phyloP scores from a whole-genome alignment of 2,113 vertebrate genomes.

The Myiagra hebetior region DNA sequence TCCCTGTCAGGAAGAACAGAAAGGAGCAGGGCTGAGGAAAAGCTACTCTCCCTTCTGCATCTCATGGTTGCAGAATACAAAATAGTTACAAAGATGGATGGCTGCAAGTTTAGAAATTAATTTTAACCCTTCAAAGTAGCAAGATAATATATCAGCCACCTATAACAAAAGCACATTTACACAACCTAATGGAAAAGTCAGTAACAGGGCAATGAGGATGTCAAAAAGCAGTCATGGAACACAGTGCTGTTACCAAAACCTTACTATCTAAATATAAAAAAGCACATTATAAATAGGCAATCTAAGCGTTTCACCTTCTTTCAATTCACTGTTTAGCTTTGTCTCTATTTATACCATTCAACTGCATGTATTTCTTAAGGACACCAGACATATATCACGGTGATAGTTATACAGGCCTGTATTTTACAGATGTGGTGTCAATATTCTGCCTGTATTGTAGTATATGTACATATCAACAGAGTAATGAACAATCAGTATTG shows the following conservation, averaged over 20 bases:
- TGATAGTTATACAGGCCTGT: background rate
- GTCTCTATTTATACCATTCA: background rate
- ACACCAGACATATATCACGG: background rate
- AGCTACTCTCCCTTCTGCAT: background rate
- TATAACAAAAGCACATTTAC: background rate
- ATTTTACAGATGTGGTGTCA: background rate
- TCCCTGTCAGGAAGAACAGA: background rate
- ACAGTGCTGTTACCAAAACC: background rate
- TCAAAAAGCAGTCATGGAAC: background rate
- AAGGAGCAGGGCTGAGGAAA: accelerated
- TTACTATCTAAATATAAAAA: background rate
- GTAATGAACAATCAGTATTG: background rate
- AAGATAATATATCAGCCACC: background rate
- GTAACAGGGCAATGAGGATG: background rate
- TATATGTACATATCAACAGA: background rate
- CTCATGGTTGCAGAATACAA: background rate
- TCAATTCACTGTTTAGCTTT: background rate
- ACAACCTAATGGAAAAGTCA: background rate
- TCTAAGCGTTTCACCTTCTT: background rate
- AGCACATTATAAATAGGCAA: background rate
- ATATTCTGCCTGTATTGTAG: background rate
- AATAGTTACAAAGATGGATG: background rate
- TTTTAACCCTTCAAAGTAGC: background rate
- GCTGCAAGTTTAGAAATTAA: background rate
- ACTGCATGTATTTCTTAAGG: background rate